These are phyloP conservation scores for Cosmorhoe ocellata DNA, from an alignment of 2,888 invertebrate genomes.

Conservation along the genomic window DNA sequence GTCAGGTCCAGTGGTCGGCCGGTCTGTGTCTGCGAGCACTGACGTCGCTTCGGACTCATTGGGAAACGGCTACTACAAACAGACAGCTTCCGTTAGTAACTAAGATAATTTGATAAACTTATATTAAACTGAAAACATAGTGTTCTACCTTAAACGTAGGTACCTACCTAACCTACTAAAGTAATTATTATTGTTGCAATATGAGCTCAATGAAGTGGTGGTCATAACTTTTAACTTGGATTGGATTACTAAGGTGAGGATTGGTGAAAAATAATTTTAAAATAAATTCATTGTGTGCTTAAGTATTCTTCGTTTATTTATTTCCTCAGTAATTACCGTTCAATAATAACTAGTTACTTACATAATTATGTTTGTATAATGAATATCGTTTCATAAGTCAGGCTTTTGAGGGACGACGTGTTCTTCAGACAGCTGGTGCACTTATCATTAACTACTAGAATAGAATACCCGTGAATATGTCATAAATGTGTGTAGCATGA, in stretches of 20 bases:
- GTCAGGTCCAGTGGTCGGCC: conserved; percentile 41
- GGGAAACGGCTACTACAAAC: conserved; percentile 58
- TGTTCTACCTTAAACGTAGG: no score
- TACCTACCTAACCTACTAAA: no score
- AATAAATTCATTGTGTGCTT: no score
- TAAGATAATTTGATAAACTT: conserved; percentile 11
- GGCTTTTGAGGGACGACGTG: neutral
- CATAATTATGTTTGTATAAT: conserved; percentile 2
- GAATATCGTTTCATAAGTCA: neutral
- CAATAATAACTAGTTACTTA: neutral
- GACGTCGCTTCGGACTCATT: conserved; percentile 52
- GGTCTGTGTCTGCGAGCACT: conserved; percentile 51
- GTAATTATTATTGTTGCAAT: neutral
- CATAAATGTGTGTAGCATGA: no score
- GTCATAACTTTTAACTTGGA: neutral
- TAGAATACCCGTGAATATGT: conserved; percentile 12
- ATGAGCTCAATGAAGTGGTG: neutral
- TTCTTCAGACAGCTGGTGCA: neutral
- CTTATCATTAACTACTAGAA: neutral
- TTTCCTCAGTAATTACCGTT: conserved; percentile 3
- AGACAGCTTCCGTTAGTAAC: conserved; percentile 46
- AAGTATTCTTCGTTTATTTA: conserved; percentile 8
- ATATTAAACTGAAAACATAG: no score
- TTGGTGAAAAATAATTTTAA: conserved; percentile 5
- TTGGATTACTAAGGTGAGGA: neutral